Evolutionary conservation across 2,113 vertebrate genomes (phyloP).

Genomic region (Crotophaga sulcirostris): DNA sequence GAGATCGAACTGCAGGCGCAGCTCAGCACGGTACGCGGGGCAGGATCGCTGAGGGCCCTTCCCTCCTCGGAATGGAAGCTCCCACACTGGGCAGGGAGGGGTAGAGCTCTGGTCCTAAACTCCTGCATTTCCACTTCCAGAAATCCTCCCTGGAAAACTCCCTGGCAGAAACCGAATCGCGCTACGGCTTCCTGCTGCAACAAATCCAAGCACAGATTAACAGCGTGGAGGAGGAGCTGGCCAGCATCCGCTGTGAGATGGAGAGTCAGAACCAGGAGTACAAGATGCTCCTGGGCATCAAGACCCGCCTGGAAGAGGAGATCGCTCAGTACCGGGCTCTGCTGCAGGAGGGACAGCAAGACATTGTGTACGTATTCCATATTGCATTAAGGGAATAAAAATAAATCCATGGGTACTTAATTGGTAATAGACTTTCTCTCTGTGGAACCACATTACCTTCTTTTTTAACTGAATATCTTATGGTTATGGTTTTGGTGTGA

Average conservation of each 20-base stretch:
- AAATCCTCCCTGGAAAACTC: constrained; percentile 81
- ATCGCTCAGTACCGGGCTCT: constrained; percentile 87
- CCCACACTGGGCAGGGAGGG: background rate
- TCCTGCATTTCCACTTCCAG: constrained; percentile 49
- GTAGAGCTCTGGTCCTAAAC: background rate
- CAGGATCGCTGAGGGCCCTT: background rate
- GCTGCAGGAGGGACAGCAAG: constrained; percentile 74
- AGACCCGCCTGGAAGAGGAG: constrained; percentile 86
- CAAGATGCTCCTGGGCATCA: constrained; percentile 82
- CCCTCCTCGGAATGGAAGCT: fast-evolving
- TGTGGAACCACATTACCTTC: background rate
- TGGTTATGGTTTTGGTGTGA: fast-evolving
- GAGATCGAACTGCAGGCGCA: constrained; percentile 77
- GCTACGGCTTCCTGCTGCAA: constrained; percentile 75
- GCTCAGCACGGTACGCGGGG: constrained; percentile 60
- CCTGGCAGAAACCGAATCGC: constrained; percentile 77
- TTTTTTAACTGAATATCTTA: background rate
- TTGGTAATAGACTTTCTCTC: background rate
- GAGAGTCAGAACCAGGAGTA: constrained; percentile 81
- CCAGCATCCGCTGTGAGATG: constrained; percentile 69
- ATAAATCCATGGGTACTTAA: background rate
- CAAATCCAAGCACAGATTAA: constrained; percentile 78
- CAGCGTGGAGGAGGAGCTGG: constrained; percentile 77
- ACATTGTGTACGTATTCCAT: background rate
- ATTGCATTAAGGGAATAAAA: background rate